Percentiles rank a stretch among this genome's conserved stretches.
These are phyloP conservation scores for Macrotus californicus DNA, from an alignment of 2,113 vertebrate species.

Conservation along the genomic window DNA sequence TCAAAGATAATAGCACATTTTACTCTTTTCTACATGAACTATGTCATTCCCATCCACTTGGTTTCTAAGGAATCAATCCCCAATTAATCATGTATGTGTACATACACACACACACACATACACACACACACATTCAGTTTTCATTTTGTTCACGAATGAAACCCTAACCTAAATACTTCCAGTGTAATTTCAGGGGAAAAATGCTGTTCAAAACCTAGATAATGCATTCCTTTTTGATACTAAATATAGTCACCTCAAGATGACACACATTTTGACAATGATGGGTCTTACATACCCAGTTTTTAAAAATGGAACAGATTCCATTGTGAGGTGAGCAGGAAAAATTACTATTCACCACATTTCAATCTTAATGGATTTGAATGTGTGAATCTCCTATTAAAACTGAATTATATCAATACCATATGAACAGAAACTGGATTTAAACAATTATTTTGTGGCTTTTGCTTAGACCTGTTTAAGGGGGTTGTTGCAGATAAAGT, in stretches of 20 bases:
- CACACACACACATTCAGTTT: neutral
- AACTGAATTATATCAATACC: neutral
- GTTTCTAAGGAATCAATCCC: conserved; percentile 1
- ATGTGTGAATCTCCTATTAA: conserved; percentile 24
- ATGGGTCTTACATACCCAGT: conserved; percentile 50
- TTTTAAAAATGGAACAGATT: conserved; percentile 68
- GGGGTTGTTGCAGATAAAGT: neutral
- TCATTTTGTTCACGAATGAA: conserved; percentile 34
- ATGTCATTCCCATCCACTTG: neutral
- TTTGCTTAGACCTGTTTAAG: neutral
- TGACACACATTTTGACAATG: conserved; percentile 72
- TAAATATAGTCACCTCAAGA: conserved; percentile 67
- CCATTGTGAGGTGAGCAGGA: conserved; percentile 49
- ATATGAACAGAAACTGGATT: neutral
- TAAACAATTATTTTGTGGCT: neutral
- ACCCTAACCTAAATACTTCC: conserved; percentile 56
- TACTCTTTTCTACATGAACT: neutral
- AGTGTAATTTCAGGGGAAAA: conserved; percentile 52
- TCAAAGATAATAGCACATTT: neutral
- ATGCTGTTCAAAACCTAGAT: conserved; percentile 53
- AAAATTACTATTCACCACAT: conserved; percentile 24
- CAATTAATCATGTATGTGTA: neutral
- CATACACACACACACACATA: neutral
- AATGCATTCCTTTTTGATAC: conserved; percentile 48
- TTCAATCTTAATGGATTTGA: neutral